Evolutionary conservation across 2,797 vertebrate genomes (phyloP).

Genomic region (Liasis olivaceus): DNA sequence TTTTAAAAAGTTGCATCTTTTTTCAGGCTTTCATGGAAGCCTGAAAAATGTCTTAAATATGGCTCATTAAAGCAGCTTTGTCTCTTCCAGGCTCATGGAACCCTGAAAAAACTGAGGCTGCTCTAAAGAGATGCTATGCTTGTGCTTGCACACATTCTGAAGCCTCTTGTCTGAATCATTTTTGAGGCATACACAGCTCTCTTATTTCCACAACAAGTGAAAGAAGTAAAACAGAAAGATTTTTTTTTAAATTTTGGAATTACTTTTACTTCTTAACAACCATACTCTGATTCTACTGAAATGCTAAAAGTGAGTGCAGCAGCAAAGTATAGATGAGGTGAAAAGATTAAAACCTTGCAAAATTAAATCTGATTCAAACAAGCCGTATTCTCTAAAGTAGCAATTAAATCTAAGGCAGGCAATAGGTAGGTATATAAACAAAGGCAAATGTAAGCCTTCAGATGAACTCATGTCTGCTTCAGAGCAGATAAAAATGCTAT

Average conservation of each 20-base stretch:
- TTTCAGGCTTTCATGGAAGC: not conserved
- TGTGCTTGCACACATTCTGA: not conserved
- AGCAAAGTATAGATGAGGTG: not conserved
- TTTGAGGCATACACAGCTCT: not conserved
- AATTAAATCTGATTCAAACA: not conserved
- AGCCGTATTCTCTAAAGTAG: not conserved
- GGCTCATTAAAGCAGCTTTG: not conserved
- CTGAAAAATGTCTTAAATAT: not conserved
- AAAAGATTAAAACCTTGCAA: not conserved
- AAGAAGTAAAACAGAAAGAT: not conserved
- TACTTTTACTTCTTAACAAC: slow-evolving; percentile 1
- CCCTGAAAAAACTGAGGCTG: not conserved
- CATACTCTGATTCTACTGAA: not conserved
- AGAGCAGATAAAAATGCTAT: not conserved
- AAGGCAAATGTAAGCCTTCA: not conserved
- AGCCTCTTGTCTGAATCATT: not conserved
- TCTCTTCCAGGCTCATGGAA: not conserved
- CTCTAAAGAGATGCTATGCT: not conserved
- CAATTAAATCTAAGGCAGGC: slow-evolving; percentile 9
- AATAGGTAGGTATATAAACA: not conserved
- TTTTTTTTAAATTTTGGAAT: not conserved
- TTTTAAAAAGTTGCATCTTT: not conserved
- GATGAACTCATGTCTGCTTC: not conserved
- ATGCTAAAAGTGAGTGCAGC: not conserved
- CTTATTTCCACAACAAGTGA: not conserved